A percentile compares a stretch with the other conserved stretches of the same genome.
Evolutionary conservation across 2,113 vertebrate genomes (phyloP).

Genomic region (Edolisoma coerulescens): DNA sequence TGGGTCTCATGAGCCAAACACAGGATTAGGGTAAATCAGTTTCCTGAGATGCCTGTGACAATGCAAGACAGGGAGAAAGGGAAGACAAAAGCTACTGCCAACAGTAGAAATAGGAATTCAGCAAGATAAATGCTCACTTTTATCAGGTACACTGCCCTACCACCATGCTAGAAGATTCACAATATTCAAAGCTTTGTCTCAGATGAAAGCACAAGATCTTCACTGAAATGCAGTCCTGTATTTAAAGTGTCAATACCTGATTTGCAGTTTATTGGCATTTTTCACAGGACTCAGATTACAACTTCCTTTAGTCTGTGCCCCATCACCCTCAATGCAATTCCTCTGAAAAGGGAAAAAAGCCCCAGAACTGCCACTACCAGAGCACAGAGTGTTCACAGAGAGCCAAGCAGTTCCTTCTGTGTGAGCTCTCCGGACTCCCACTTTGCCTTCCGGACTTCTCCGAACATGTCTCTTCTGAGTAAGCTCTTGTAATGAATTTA

Average conservation of each 20-base stretch:
- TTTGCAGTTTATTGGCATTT: not conserved
- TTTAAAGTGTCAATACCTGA: not conserved
- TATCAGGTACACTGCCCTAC: not conserved
- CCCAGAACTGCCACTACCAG: not conserved
- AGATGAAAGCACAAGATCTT: not conserved
- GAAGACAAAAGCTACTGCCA: not conserved
- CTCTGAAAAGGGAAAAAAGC: not conserved
- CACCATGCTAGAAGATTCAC: not conserved
- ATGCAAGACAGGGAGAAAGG: not conserved
- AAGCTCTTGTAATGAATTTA: not conserved
- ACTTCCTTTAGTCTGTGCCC: not conserved
- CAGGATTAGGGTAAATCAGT: not conserved
- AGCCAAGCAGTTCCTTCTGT: not conserved
- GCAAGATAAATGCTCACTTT: not conserved
- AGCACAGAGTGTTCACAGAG: fast-evolving
- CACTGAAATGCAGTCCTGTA: not conserved
- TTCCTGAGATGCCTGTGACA: not conserved
- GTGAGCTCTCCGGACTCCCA: not conserved
- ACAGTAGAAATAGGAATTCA: not conserved
- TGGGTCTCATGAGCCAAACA: not conserved
- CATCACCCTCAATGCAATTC: not conserved
- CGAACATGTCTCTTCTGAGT: not conserved
- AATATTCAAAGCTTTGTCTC: not conserved
- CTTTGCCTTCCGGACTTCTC: not conserved
- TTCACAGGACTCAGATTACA: not conserved